Conservation (phyloP, 2,113 vertebrate species). For the Pleuronectes platessa region DNA sequence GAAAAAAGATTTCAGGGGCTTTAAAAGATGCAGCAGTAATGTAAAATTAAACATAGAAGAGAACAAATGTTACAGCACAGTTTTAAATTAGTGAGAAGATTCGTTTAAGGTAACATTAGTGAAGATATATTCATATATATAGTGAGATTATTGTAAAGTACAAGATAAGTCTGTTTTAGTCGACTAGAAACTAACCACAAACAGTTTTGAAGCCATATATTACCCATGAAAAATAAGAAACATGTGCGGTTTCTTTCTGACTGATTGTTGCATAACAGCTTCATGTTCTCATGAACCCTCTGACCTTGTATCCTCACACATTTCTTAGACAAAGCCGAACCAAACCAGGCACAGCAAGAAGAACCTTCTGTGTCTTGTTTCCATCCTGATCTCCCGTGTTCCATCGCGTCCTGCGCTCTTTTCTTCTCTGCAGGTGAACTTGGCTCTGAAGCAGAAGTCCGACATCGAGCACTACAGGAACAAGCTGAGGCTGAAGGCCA, state of each 20-base stretch:
- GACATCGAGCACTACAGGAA: conserved; percentile 99
- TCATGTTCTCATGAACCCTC: background rate
- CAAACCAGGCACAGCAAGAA: background rate
- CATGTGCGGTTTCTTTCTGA: no score
- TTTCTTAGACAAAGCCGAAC: conserved; percentile 1
- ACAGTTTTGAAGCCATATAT: background rate
- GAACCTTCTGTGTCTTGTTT: background rate
- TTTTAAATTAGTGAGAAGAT: no score
- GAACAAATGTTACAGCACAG: no score
- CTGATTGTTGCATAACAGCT: no score
- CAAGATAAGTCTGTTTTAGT: background rate
- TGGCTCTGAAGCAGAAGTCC: conserved; percentile 97
- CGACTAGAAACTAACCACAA: no score
- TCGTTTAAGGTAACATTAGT: no score
- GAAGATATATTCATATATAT: no score
- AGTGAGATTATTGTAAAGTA: background rate
- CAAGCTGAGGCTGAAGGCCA: conserved; percentile 96
- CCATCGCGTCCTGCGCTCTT: conserved; percentile 1
- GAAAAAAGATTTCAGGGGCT: no score
- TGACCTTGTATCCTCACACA: conserved; percentile 1
- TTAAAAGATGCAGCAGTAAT: no score
- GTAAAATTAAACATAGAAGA: no score
- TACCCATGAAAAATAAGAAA: background rate
- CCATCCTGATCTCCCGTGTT: conserved; percentile 5
- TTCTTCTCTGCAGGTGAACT: conserved; percentile 86